Conservation (phyloP, 2,888 invertebrate species). For the Laothoe populi region DNA sequence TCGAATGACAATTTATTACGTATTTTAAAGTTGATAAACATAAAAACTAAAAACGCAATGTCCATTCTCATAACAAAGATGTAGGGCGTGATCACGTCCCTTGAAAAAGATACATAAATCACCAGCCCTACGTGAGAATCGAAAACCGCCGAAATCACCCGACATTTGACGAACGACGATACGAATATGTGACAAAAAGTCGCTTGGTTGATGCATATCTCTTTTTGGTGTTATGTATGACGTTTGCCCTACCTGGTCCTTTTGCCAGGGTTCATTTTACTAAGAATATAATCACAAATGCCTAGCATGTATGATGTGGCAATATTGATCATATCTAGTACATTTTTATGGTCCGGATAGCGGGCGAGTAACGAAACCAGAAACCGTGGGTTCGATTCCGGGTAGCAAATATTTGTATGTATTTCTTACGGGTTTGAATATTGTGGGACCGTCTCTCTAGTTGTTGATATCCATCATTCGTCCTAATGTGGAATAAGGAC, state of each 20-base stretch:
- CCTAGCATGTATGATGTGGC: background rate
- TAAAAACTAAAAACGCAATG: constrained; percentile 41
- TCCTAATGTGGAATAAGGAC: no score
- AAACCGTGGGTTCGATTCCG: no score
- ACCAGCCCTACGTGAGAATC: constrained; percentile 54
- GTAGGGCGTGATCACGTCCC: constrained; percentile 46
- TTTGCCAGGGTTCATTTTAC: background rate
- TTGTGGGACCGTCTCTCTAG: no score
- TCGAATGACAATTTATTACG: constrained; percentile 3
- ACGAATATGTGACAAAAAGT: constrained; percentile 42
- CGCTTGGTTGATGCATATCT: constrained; percentile 41
- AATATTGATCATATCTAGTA: background rate
- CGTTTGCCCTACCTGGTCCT: background rate
- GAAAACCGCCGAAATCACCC: constrained; percentile 53
- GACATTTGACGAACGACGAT: constrained; percentile 47
- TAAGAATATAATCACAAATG: background rate
- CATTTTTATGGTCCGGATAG: no score
- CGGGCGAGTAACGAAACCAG: no score
- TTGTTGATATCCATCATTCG: no score
- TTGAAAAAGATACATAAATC: constrained; percentile 53
- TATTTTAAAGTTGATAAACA: constrained; percentile 3
- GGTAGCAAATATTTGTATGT: no score
- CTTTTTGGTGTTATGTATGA: constrained; percentile 14
- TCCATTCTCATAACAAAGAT: constrained; percentile 46
- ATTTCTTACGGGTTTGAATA: no score